phyloP scores from a whole-genome alignment of 2,797 vertebrate genomes.

The Perodicticus potto region DNA sequence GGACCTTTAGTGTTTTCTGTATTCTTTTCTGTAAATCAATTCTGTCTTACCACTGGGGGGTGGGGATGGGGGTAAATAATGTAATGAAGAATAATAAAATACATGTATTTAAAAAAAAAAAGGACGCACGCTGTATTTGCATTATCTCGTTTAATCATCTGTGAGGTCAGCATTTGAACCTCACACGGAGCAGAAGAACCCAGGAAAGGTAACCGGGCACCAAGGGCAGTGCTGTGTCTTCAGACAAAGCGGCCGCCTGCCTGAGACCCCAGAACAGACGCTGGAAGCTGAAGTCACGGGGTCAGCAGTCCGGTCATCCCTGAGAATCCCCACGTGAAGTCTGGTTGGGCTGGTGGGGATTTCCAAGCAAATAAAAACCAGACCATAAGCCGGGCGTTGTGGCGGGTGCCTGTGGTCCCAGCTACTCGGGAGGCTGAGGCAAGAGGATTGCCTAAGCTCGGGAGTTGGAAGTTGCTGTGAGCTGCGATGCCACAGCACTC shows the following conservation, averaged over 20 bases:
- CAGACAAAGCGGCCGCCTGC: not conserved
- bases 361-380: not conserved
- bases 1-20: no score
- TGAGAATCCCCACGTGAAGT: not conserved
- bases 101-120: no score
- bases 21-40: no score
- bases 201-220: not conserved
- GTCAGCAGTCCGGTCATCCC: fast-evolving
- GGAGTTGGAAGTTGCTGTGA: no score
- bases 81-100: no score
- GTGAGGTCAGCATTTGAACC: not conserved
- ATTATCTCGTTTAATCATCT: not conserved
- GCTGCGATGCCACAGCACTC: no score
- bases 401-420: no score
- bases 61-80: no score
- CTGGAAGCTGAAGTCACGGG: not conserved
- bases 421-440: no score
- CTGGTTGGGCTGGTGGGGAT: not conserved
- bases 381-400: no score
- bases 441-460: no score
- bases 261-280: not conserved
- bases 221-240: not conserved
- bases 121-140: fast-evolving
- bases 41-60: no score
- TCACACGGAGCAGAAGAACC: fast-evolving